Conservation (phyloP, 2,797 vertebrate genomes). For the Diplodus puntazzo region DNA sequence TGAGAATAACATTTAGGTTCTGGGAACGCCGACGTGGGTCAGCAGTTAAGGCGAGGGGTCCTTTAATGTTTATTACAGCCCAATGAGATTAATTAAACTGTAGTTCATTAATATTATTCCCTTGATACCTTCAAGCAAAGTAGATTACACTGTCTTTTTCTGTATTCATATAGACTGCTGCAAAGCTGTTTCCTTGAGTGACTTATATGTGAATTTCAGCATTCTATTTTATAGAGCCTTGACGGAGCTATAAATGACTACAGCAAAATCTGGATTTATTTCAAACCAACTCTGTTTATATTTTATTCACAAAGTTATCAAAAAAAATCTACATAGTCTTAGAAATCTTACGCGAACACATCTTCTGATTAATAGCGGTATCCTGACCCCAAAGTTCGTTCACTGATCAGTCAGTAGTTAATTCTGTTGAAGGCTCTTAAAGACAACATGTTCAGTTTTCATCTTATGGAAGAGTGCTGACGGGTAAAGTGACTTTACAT, state of each 20-base stretch:
- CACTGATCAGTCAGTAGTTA: neutral
- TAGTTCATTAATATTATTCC: slow-evolving; percentile 18
- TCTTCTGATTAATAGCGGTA: neutral
- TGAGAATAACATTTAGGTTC: slow-evolving; percentile 2
- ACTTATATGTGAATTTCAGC: neutral
- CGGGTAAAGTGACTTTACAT: slow-evolving; percentile 47
- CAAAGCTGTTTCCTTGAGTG: neutral
- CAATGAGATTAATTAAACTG: slow-evolving; percentile 19
- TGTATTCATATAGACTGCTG: neutral
- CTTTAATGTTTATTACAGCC: slow-evolving; percentile 22
- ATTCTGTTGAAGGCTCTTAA: too few relatives aligned
- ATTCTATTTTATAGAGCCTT: neutral
- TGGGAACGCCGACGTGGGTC: neutral
- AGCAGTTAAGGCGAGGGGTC: slow-evolving; percentile 14
- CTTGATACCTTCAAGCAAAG: neutral
- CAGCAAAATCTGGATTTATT: neutral
- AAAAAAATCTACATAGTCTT: neutral
- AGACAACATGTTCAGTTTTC: neutral
- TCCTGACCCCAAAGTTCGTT: neutral
- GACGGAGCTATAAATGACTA: neutral
- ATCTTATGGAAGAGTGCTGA: slow-evolving; percentile 44
- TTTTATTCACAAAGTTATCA: neutral
- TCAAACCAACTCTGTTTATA: neutral
- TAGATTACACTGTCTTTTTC: neutral
- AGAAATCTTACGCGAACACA: neutral